phyloP scores from a whole-genome alignment of 2,888 invertebrate genomes.

The Smittia sp. region DNA sequence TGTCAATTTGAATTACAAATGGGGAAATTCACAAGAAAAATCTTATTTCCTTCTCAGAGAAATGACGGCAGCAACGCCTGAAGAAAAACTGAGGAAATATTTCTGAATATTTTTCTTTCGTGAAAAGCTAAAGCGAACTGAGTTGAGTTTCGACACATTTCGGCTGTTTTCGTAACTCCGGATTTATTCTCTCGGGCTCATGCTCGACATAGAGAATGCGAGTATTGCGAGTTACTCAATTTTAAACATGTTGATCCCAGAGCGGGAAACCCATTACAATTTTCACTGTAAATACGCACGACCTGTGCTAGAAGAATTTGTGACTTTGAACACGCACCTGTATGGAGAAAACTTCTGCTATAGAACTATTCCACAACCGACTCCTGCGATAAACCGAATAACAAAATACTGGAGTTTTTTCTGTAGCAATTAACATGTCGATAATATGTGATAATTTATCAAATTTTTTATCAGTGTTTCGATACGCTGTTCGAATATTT shows the following conservation, averaged over 20 bases:
- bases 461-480: background rate
- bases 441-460: background rate
- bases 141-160: constrained; percentile 12
- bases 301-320: background rate
- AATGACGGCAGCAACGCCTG: constrained; percentile 23
- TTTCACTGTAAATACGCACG: constrained; percentile 30
- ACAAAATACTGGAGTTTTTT: background rate
- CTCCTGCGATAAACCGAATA: background rate
- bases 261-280: constrained; percentile 15
- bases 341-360: background rate
- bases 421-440: background rate
- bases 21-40: background rate
- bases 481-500: background rate
- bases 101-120: constrained; percentile 11
- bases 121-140: background rate
- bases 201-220: background rate
- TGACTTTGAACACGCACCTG: background rate
- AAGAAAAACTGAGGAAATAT: constrained; percentile 39
- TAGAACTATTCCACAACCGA: background rate
- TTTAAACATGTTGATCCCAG: constrained; percentile 39
- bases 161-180: constrained; percentile 22
- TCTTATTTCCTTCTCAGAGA: background rate
- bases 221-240: constrained; percentile 27
- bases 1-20: no score
- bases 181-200: constrained; percentile 34